Evolutionary conservation across 2,113 vertebrate genomes (phyloP).

Genomic region (Motacilla tschutschensis): DNA sequence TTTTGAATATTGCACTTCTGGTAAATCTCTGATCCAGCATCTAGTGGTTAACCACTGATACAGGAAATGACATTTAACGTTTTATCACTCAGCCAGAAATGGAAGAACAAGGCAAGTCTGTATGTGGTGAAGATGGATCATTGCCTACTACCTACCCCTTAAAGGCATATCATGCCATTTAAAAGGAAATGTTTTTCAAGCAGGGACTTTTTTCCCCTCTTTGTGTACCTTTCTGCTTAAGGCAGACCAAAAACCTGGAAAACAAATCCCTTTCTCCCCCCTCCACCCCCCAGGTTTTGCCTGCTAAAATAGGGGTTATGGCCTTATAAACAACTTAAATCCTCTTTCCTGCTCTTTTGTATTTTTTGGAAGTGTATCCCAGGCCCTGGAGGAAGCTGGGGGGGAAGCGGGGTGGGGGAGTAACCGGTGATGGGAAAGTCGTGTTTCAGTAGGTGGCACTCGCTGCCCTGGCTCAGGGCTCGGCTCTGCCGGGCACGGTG

Average conservation of each 20-base stretch:
- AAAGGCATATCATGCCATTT: constrained; percentile 59
- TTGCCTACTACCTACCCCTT: constrained; percentile 67
- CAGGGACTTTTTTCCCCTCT: background rate
- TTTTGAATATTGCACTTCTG: constrained; percentile 74
- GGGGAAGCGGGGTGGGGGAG: background rate
- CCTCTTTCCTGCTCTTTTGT: constrained; percentile 31
- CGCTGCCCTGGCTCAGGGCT: background rate
- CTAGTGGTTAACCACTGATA: constrained; percentile 78
- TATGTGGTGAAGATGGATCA: constrained; percentile 67
- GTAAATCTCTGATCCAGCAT: constrained; percentile 77
- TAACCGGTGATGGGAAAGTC: background rate
- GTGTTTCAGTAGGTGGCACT: constrained; percentile 47
- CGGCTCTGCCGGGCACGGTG: background rate
- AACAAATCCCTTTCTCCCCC: background rate
- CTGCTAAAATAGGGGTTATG: background rate
- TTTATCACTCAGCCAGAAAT: constrained; percentile 77
- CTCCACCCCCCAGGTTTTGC: background rate
- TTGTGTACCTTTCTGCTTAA: constrained; percentile 23
- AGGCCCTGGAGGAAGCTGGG: background rate
- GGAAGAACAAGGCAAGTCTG: constrained; percentile 75
- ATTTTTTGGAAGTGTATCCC: constrained; percentile 21
- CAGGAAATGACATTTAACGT: constrained; percentile 80
- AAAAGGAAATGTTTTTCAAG: constrained; percentile 12
- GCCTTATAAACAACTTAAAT: constrained; percentile 23
- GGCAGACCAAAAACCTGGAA: background rate